A percentile compares a stretch with the other conserved stretches of the same genome.
Conservation (phyloP, 2,113 vertebrate species). For the Hyaena hyaena region DNA sequence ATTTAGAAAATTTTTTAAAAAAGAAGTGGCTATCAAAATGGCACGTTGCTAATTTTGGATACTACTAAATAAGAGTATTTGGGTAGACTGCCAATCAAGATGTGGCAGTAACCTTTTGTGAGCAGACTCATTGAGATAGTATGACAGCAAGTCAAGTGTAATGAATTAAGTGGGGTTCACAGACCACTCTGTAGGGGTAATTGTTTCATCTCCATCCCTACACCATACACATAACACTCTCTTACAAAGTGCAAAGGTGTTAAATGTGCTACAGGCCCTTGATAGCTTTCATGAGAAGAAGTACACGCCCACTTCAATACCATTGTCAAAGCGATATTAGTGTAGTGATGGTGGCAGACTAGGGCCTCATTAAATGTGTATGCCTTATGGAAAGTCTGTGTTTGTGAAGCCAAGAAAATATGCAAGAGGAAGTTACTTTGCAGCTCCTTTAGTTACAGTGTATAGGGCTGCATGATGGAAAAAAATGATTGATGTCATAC, state of each 20-base stretch:
- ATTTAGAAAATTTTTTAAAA: too few species aligned
- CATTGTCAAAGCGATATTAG: not conserved
- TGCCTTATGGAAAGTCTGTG: not conserved
- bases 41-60: not conserved
- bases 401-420: not conserved
- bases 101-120: not conserved
- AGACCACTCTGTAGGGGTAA: fast-evolving
- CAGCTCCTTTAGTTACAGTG: not conserved
- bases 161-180: not conserved
- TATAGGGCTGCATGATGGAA: not conserved
- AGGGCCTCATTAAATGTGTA: not conserved
- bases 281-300: not conserved
- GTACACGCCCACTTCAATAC: not conserved
- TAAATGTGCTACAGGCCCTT: too few species aligned
- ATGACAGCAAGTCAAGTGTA: not conserved
- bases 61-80: not conserved
- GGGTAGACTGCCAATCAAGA: not conserved
- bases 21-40: not conserved
- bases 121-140: not conserved
- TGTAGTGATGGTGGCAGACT: not conserved
- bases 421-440: not conserved
- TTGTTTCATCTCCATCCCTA: not conserved
- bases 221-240: not conserved
- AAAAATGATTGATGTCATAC: not conserved
- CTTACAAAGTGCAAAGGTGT: not conserved